These are phyloP conservation scores for Ictalurus furcatus DNA, from an alignment of 2,113 vertebrate species.

Conservation along the genomic window DNA sequence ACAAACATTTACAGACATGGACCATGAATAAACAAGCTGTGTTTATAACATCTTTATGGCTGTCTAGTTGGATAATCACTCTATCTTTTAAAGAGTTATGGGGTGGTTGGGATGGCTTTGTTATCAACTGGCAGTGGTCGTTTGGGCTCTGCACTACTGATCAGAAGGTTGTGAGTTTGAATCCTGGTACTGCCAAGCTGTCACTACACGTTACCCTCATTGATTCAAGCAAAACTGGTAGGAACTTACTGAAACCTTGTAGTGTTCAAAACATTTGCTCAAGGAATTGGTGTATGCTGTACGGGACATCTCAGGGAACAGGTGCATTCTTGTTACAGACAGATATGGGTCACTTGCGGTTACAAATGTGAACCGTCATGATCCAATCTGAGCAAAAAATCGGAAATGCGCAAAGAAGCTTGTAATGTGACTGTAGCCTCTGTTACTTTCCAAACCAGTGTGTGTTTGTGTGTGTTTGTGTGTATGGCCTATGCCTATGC, in stretches of 20 bases:
- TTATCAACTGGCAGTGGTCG: background rate
- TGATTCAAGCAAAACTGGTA: background rate
- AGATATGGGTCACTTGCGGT: background rate
- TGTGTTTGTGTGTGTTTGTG: background rate
- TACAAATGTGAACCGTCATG: background rate
- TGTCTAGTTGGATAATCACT: background rate
- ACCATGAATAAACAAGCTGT: background rate
- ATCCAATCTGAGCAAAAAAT: background rate
- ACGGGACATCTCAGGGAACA: background rate
- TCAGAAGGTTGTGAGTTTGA: background rate
- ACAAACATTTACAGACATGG: background rate
- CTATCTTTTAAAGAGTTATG: background rate
- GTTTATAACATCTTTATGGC: background rate
- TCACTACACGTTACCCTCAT: background rate
- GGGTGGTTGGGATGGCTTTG: background rate
- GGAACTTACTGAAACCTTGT: background rate
- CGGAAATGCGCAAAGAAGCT: background rate
- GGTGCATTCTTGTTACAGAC: background rate
- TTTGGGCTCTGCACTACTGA: background rate
- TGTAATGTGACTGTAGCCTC: background rate
- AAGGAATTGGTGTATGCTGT: background rate
- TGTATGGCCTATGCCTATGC: conserved; percentile 1
- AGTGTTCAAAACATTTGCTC: background rate
- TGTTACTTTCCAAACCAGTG: background rate
- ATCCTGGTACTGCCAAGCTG: background rate